These are phyloP conservation scores for Parotocinclus haroldoi DNA, from an alignment of 2,797 vertebrate species.

Conservation along the genomic window DNA sequence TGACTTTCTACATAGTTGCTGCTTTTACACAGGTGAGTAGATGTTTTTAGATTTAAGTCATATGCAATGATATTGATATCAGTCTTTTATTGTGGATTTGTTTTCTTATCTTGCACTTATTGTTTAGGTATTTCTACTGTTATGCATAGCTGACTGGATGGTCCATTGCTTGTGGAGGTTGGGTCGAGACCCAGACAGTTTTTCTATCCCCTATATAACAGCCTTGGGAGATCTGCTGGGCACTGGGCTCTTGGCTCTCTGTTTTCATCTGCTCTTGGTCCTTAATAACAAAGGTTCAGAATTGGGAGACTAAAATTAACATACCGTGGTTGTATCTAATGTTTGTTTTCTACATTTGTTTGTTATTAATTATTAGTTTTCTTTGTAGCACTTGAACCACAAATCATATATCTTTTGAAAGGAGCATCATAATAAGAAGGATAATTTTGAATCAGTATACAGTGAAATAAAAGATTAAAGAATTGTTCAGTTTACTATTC, in stretches of 20 bases:
- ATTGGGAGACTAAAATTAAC: neutral
- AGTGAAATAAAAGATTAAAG: too few species aligned
- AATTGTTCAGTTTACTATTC: too few species aligned
- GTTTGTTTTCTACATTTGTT: neutral
- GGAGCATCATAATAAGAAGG: too few species aligned
- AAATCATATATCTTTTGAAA: too few species aligned
- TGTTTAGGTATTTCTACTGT: slow-evolving; percentile 79
- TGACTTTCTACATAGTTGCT: slow-evolving; percentile 79
- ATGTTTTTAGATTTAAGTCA: neutral
- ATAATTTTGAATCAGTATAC: too few species aligned
- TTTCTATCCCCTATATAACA: slow-evolving; percentile 93
- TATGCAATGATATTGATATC: neutral
- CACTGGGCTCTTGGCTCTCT: slow-evolving; percentile 82
- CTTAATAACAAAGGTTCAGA: slow-evolving; percentile 61
- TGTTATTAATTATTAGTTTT: neutral
- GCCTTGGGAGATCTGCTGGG: slow-evolving; percentile 90
- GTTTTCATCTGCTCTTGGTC: slow-evolving; percentile 84
- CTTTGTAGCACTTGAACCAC: neutral
- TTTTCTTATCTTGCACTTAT: neutral
- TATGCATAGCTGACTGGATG: slow-evolving; percentile 88
- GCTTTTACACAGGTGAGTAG: slow-evolving; percentile 85
- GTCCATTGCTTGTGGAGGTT: slow-evolving; percentile 88
- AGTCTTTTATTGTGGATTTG: neutral
- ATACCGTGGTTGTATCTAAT: neutral
- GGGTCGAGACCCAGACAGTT: slow-evolving; percentile 89